These are phyloP conservation scores for Labeo rohita DNA, from an alignment of 2,113 vertebrate genomes.

Conservation along the genomic window DNA sequence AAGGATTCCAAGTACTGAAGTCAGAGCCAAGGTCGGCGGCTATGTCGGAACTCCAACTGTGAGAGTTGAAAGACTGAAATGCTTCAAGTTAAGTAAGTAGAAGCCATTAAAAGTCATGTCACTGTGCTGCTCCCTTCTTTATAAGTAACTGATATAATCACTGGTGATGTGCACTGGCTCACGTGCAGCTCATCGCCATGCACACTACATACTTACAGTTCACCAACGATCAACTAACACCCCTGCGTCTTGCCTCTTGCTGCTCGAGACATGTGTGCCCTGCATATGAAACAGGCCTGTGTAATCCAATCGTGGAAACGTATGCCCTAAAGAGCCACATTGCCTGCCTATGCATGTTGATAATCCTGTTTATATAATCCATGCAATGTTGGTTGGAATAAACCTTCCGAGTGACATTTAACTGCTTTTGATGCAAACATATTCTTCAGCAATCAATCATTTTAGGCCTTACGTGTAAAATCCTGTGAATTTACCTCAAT, in stretches of 20 bases:
- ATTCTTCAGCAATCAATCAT: not conserved
- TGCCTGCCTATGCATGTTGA: conserved; percentile 17
- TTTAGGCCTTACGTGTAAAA: not conserved
- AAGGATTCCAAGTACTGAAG: conserved; percentile 16
- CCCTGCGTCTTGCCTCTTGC: not conserved
- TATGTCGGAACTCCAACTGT: conserved; percentile 22
- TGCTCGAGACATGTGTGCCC: not conserved
- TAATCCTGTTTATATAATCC: conserved; percentile 12
- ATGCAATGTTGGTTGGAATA: conserved; percentile 13
- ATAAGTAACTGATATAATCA: conserved; percentile 30
- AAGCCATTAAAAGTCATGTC: conserved; percentile 34
- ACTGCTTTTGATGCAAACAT: conserved; percentile 19
- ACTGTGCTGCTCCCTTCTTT: not conserved
- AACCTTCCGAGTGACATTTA: conserved; percentile 2
- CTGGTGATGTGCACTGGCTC: conserved; percentile 3
- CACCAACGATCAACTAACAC: conserved; percentile 21
- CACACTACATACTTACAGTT: conserved; percentile 36
- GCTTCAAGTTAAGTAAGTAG: conserved; percentile 27
- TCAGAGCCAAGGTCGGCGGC: conserved; percentile 12
- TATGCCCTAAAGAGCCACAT: conserved; percentile 25
- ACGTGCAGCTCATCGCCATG: conserved; percentile 14
- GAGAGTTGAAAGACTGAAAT: conserved; percentile 35
- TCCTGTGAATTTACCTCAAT: not conserved
- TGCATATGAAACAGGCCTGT: conserved; percentile 41
- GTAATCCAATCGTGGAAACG: conserved; percentile 16